Percentiles rank a stretch among this genome's conserved stretches.
These are phyloP conservation scores for Phaonia tiefii DNA, from an alignment of 2,888 invertebrate genomes.

Conservation along the genomic window DNA sequence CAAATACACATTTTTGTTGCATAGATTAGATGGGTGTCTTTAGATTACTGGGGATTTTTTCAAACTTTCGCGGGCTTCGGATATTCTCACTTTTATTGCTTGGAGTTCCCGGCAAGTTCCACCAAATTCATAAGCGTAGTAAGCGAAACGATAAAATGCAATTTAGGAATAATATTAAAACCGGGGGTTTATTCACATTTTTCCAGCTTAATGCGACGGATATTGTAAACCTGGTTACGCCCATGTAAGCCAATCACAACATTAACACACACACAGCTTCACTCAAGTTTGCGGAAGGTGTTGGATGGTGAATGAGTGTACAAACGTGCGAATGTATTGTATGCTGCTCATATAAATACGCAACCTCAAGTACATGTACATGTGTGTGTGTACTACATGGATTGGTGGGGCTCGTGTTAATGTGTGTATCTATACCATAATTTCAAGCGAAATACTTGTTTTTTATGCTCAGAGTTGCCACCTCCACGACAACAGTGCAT, in stretches of 20 bases:
- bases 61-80: no score
- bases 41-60: no score
- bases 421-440: constrained; percentile 38
- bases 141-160: no score
- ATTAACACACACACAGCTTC: neutral
- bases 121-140: neutral
- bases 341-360: neutral
- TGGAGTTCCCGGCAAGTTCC: neutral
- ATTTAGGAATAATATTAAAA: no score
- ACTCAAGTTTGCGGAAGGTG: constrained; percentile 32
- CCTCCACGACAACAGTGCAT: no score
- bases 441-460: constrained; percentile 37
- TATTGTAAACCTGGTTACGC: constrained; percentile 12
- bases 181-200: neutral
- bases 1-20: no score
- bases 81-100: no score
- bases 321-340: neutral
- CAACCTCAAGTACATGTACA: no score
- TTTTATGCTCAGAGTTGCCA: constrained; percentile 25
- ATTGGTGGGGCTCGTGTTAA: neutral
- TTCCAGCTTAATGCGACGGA: neutral
- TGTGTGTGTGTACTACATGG: neutral
- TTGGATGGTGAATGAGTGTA: constrained; percentile 6
- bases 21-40: no score
- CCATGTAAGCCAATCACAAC: constrained; percentile 22